These are phyloP conservation scores for Mamestra configurata DNA, from an alignment of 1,140 invertebrate species.

Conservation along the genomic window DNA sequence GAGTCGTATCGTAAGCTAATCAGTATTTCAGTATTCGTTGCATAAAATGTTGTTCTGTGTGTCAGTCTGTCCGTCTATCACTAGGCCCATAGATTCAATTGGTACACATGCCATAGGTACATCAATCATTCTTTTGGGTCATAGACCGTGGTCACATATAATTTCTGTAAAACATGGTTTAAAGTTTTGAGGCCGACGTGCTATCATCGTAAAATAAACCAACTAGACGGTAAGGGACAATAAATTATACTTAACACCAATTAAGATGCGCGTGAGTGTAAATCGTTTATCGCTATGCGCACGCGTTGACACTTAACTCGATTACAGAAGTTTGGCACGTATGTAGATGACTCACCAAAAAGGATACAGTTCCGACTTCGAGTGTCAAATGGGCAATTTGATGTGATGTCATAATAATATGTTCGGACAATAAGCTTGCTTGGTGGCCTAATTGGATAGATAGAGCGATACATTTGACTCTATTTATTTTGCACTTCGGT, in stretches of 20 bases:
- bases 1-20: no score
- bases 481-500: no score
- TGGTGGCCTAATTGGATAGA: no score
- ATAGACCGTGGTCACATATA: neutral
- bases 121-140: no score
- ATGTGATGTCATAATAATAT: neutral
- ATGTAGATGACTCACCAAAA: neutral
- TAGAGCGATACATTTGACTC: no score
- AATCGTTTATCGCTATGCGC: constrained; percentile 28
- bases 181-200: neutral
- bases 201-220: neutral
- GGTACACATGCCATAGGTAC: no score
- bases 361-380: neutral
- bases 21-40: no score
- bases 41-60: no score
- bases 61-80: no score
- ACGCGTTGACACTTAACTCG: constrained; percentile 17
- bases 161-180: neutral
- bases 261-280: constrained; percentile 28
- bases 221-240: neutral
- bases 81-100: no score
- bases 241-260: constrained; percentile 21
- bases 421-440: no score
- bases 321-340: neutral
- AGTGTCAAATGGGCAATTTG: neutral